A percentile compares a stretch with the other conserved stretches of the same genome.
phyloP scores from a whole-genome alignment of 2,113 vertebrate genomes.

The Buteo buteo region DNA sequence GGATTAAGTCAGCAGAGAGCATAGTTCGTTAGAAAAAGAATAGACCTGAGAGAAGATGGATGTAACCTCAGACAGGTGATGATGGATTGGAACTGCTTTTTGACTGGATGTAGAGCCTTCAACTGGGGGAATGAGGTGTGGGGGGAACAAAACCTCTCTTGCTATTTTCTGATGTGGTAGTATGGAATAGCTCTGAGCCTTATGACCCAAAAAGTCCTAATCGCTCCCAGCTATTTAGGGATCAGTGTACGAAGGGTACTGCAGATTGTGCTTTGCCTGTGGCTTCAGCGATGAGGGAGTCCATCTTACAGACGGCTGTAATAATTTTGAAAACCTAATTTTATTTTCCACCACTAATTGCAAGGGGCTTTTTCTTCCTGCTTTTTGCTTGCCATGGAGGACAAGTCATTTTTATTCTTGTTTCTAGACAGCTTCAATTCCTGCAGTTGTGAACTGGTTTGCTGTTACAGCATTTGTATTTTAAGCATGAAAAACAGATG shows the following conservation, averaged over 20 bases:
- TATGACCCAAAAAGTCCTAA: not conserved
- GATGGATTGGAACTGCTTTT: not conserved
- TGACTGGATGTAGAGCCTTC: not conserved
- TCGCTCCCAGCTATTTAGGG: not conserved
- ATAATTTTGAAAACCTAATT: not conserved
- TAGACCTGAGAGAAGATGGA: not conserved
- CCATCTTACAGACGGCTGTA: not conserved
- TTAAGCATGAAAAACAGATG: constrained; percentile 45
- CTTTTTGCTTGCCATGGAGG: not conserved
- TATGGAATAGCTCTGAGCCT: not conserved
- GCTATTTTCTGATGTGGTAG: not conserved
- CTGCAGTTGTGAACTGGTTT: constrained; percentile 20
- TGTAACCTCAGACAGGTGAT: not conserved
- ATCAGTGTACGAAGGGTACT: not conserved
- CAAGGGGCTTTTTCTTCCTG: not conserved
- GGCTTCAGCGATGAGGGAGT: not conserved
- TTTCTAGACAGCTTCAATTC: constrained; percentile 34
- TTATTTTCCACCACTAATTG: constrained; percentile 40
- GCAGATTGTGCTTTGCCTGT: not conserved
- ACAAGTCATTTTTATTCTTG: not conserved
- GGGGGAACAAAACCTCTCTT: not conserved
- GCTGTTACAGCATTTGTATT: constrained; percentile 44
- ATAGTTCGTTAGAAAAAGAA: not conserved
- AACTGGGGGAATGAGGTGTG: not conserved
- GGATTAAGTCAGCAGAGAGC: not conserved